phyloP scores from a whole-genome alignment of 2,888 invertebrate genomes.

The Pollenia amentaria region DNA sequence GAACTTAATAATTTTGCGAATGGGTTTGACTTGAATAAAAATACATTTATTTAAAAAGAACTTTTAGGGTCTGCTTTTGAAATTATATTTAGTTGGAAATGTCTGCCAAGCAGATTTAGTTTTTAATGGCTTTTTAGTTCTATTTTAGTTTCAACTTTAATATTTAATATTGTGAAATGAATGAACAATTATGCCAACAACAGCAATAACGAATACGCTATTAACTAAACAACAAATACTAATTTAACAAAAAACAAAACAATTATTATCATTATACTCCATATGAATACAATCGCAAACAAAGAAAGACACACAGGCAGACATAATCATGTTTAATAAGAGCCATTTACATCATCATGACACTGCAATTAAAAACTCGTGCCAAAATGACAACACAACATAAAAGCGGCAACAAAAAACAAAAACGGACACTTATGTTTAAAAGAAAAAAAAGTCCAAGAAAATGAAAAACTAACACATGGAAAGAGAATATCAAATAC shows the following conservation, averaged over 20 bases:
- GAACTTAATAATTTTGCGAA: no score
- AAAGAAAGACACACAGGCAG: not conserved
- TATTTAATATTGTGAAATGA: no score
- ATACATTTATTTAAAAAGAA: no score
- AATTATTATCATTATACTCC: constrained; percentile 32
- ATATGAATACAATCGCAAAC: constrained; percentile 6
- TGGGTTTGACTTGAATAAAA: no score
- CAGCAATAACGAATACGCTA: not conserved
- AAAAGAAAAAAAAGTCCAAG: not conserved
- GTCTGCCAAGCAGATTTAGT: no score
- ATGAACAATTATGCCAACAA: no score
- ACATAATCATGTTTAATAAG: constrained; percentile 42
- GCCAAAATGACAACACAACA: constrained; percentile 37
- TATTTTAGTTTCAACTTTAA: not conserved
- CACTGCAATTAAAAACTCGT: constrained; percentile 71
- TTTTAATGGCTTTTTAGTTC: no score
- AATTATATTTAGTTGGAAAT: no score
- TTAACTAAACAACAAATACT: constrained; percentile 36
- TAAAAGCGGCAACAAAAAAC: constrained; percentile 23
- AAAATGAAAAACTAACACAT: constrained; percentile 15
- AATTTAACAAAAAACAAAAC: constrained; percentile 31
- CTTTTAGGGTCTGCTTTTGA: no score
- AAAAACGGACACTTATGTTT: constrained; percentile 37
- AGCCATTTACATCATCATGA: constrained; percentile 69
- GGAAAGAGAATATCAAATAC: constrained; percentile 26